Evolutionary conservation across 2,888 invertebrate species (phyloP).

Genomic region (Bugulina stolonifera): DNA sequence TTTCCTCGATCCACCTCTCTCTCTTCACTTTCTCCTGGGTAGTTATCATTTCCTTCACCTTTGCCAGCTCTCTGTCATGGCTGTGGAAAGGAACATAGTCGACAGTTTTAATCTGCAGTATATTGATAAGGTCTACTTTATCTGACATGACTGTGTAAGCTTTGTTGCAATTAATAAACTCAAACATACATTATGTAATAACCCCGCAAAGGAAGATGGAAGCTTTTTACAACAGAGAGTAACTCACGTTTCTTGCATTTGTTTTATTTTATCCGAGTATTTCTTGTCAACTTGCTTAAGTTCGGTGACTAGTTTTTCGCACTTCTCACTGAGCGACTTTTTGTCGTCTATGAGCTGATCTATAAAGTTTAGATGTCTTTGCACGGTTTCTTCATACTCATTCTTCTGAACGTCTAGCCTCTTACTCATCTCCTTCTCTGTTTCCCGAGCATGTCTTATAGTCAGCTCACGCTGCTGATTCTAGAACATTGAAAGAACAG

Average conservation of each 20-base stretch:
- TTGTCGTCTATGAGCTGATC: slow-evolving; percentile 55
- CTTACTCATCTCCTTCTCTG: slow-evolving; percentile 52
- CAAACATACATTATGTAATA: no score
- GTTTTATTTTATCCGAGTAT: slow-evolving; percentile 48
- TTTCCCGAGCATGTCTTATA: slow-evolving; percentile 50
- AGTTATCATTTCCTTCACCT: slow-evolving; percentile 50
- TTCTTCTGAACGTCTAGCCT: slow-evolving; percentile 50
- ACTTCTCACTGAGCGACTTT: slow-evolving; percentile 50
- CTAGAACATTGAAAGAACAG: no score
- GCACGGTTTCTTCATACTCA: slow-evolving; percentile 52
- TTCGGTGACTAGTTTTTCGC: slow-evolving; percentile 52
- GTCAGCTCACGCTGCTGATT: slow-evolving; percentile 53
- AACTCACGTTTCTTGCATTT: slow-evolving; percentile 44
- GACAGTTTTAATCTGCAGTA: neutral
- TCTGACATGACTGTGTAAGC: no score
- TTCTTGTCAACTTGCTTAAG: slow-evolving; percentile 51
- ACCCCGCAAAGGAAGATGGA: no score
- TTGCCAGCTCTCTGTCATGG: slow-evolving; percentile 48
- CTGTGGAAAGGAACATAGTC: slow-evolving; percentile 33
- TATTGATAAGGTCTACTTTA: neutral
- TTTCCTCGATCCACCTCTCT: slow-evolving; percentile 54
- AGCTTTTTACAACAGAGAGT: neutral
- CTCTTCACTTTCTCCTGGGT: slow-evolving; percentile 53
- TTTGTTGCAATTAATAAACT: no score
- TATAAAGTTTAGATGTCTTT: slow-evolving; percentile 53